Base-by-base conservation (phyloP, 2,888 invertebrate species). In the Epinotia nisella region DNA sequence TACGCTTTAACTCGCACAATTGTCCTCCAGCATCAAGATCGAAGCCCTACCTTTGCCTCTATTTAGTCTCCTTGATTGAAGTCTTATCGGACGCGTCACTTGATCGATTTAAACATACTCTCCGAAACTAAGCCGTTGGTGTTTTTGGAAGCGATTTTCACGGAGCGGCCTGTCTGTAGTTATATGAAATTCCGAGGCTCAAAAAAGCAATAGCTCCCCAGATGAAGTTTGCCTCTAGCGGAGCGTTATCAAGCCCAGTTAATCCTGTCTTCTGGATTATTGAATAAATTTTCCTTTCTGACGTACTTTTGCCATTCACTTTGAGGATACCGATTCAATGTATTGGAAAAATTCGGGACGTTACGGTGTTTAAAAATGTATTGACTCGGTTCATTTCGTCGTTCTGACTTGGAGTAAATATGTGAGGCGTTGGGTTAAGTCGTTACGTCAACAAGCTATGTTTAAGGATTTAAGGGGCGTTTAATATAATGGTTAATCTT, bases 231-330 rank as follows among this genome's bases (percentile, higher is more conserved):
- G 86, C 86, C 83, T 90, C 84, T 86, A 88, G 83, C 81, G 85
- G 81, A 87, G 87, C 90, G 89, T 89, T 90, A 89, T 87, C 87
- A 85, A 90, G 83, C 88, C 82, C 86, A 86, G 87, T 86, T 91
- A 89, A 90, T 90, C 88, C 85, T 87, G 85, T 89, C 88, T 91
- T 87, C 86, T 85, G 85, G 88, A 85, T 90, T 90, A 90, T 89
- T 89, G 89, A 90, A 90, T 90, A 90, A 89, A 90, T 87, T 89
- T 87, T 85, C 84, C 78, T 83, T 84, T 78, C 81, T 83, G 79
- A 82, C 82, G 83, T 87, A 83, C 83, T 85, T 85, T 82, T 83
- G 80, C 81, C 83, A 83, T 86, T 90, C 88, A 75, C 76, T 75
- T 75, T 71, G 60, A 64, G 71, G 67, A 77, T 75, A 74, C 59